Evolutionary conservation across 2,888 invertebrate genomes (phyloP), one percentile per base, ranked within the genome.

Genomic region (Lithophane socia): DNA sequence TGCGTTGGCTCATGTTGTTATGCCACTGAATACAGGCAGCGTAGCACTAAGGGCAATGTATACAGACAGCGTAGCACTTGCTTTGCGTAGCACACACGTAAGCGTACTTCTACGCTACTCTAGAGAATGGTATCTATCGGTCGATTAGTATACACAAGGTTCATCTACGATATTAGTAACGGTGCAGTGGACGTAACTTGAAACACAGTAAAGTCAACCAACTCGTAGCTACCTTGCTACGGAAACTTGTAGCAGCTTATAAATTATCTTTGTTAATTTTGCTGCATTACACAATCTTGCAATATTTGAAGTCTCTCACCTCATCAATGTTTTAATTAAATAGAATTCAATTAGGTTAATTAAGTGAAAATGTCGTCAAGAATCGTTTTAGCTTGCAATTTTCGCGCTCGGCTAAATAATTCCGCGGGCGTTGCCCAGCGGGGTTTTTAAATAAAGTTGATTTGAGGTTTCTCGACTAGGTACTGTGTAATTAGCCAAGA

Each of bases 401-500:
- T 82, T 79, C 73, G 71, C 79, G 84, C 82, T 73, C 77, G 78
- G 80, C 79, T 72, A 69, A 79, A 77, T 80, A 82, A 82, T 86
- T 81, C 74, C 63, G 75, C 79, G 87, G 88, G 89, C 87, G 84
- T 86, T 87, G 89, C 88, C 90, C 87, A 85, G 87, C 83, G 85
- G 84, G 84, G 89, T 91, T 92, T 89, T 92, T 91, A 92, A 92
- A 91, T 91, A 90, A 92, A 92, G 92, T 92, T 92, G 92, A 94
- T 94, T 93, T 92, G 90, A 92, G 92, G 91, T 93, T 92, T 91
- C 90, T 90, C 91, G 87, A 89, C 92, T 92, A 94, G 93, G 93
- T 90, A 89, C 89, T 89, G 93, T 93, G 94, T 95, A 96, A 96
- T 96, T 96, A 96, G 94, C 92, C 89, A 93, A 90, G 93, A 95